Conservation (phyloP, 2,113 vertebrate species). For the Athene cunicularia region DNA sequence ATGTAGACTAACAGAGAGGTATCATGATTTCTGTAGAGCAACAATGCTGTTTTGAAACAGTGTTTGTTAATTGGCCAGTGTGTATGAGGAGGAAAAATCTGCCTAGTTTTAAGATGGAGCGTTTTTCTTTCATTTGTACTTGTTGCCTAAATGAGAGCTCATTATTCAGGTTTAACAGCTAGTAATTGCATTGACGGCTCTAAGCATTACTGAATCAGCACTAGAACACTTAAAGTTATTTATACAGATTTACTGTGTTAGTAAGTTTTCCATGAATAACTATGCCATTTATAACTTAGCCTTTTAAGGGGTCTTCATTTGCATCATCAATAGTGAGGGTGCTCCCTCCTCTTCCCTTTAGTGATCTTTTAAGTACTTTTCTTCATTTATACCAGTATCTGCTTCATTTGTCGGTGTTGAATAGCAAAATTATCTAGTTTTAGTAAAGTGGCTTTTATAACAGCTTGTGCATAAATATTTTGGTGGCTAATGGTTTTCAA, state of each 20-base stretch:
- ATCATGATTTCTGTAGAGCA: neutral
- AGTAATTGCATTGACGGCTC: constrained; percentile 27
- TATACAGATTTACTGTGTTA: constrained; percentile 52
- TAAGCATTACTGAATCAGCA: constrained; percentile 50
- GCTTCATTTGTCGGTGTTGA: neutral
- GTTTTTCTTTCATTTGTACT: constrained; percentile 4
- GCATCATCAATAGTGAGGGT: neutral
- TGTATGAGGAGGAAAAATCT: neutral
- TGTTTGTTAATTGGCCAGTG: neutral
- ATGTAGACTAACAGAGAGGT: neutral
- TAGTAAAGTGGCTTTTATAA: neutral
- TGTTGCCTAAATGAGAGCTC: neutral
- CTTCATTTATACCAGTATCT: neutral
- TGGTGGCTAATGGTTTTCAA: constrained; percentile 4
- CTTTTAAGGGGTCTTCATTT: constrained; percentile 10
- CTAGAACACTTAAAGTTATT: constrained; percentile 54
- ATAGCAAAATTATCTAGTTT: neutral
- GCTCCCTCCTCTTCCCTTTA: neutral
- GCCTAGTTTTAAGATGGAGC: neutral
- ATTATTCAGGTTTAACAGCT: constrained; percentile 50
- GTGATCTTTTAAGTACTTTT: constrained; percentile 13
- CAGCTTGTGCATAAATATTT: constrained; percentile 42
- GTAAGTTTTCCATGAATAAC: constrained; percentile 57
- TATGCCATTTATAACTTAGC: constrained; percentile 10
- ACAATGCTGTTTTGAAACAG: neutral